These are phyloP conservation scores for Aurelia sp. DNA, from an alignment of 30 jellyfish, hydroid and myxozoan genomes.

Conservation along the genomic window DNA sequence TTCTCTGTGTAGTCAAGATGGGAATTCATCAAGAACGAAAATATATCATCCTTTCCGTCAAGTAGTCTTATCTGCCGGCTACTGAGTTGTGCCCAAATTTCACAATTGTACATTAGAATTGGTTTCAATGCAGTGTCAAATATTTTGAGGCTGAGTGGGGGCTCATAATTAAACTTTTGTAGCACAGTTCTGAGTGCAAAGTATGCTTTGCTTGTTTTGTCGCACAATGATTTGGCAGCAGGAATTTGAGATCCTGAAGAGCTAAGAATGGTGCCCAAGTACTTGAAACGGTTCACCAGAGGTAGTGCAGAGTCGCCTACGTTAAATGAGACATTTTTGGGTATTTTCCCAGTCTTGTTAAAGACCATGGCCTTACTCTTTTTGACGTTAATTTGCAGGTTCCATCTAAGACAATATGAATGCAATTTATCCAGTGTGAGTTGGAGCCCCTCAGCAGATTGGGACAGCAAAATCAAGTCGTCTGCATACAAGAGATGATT, in stretches of 20 bases:
- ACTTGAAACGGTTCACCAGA: neutral
- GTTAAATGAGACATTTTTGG: neutral
- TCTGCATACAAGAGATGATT: slow-evolving; percentile 13
- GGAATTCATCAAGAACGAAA: too few relatives aligned
- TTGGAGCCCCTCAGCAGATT: slow-evolving; percentile 4
- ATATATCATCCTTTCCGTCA: too few relatives aligned
- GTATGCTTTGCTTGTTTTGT: slow-evolving; percentile 18
- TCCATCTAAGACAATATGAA: neutral
- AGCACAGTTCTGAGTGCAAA: slow-evolving; percentile 28
- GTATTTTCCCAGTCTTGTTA: slow-evolving; percentile 13
- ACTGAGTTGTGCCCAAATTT: slow-evolving; percentile 21
- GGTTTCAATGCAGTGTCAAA: slow-evolving; percentile 29
- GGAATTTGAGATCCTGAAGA: slow-evolving; percentile 10
- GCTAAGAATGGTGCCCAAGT: slow-evolving; percentile 14
- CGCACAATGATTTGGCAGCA: slow-evolving; percentile 6
- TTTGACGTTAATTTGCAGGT: neutral
- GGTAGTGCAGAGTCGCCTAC: neutral
- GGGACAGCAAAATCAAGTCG: neutral
- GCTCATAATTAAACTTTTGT: neutral
- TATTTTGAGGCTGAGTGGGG: slow-evolving; percentile 11
- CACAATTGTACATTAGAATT: slow-evolving; percentile 1
- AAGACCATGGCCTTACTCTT: slow-evolving; percentile 6
- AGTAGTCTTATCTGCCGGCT: neutral
- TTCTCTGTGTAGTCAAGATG: too few relatives aligned
- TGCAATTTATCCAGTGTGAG: neutral